Percentiles rank a stretch among this genome's conserved stretches.
Conservation (phyloP, 2,888 invertebrate genomes). For the Drepanosiphum platanoidis region DNA sequence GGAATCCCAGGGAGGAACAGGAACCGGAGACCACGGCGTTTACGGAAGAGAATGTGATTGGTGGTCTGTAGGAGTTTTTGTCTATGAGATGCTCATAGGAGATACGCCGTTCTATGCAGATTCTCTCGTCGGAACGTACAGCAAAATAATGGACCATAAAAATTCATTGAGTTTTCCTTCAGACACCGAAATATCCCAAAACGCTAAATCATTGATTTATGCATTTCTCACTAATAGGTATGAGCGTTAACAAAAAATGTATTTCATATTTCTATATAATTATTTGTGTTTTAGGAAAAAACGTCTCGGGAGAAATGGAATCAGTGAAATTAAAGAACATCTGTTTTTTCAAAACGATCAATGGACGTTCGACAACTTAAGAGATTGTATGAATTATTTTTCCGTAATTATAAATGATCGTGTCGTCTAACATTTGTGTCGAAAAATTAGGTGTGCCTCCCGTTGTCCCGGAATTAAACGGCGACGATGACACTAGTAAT, state of each 20-base stretch:
- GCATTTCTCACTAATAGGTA: constrained; percentile 92
- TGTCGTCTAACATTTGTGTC: not conserved
- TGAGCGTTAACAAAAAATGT: constrained; percentile 31
- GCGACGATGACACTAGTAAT: constrained; percentile 98
- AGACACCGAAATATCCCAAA: constrained; percentile 90
- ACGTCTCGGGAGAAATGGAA: constrained; percentile 89
- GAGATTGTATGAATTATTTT: constrained; percentile 75
- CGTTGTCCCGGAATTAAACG: constrained; percentile 92
- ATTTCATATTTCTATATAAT: constrained; percentile 29
- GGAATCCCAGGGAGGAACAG: constrained; percentile 94
- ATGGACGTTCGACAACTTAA: constrained; percentile 96
- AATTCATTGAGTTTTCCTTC: constrained; percentile 95
- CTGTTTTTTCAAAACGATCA: constrained; percentile 95
- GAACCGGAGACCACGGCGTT: constrained; percentile 87
- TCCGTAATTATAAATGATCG: not conserved
- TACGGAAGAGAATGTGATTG: constrained; percentile 99
- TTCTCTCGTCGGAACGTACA: constrained; percentile 96
- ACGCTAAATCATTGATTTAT: constrained; percentile 88
- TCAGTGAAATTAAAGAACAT: constrained; percentile 94
- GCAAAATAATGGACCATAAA: constrained; percentile 99
- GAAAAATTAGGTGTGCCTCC: constrained; percentile 78
- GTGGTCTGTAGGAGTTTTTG: constrained; percentile 99
- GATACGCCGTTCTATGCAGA: constrained; percentile 98
- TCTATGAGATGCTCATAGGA: constrained; percentile 98
- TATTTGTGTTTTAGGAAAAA: constrained; percentile 70